Base-by-base conservation (phyloP, 92 coral and sea anemone species). In the Porites rus region DNA sequence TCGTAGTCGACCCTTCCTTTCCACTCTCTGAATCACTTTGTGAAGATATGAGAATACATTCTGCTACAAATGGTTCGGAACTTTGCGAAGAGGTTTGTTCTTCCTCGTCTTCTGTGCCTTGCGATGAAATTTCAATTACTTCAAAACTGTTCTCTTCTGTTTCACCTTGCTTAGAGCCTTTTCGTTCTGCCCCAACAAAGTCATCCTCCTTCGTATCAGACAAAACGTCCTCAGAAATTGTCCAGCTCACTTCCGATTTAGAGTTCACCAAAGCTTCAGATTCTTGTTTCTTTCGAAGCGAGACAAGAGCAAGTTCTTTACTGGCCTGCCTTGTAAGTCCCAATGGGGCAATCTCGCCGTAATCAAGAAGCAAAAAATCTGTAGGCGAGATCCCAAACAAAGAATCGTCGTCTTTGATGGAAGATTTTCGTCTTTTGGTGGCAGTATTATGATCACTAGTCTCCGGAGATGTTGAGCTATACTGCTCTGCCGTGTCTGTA, bases 281-380 rank as follows among this genome's bases (percentile, higher is more conserved):
- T 7, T 38, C 82, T 20, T 88, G 78, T 12, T 78, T 66, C 62
- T 68, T 70, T 54, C 82, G 88, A 14, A 66, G 78, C 54, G 76
- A 80, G 3, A 87, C 90, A 14, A 61, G 87, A 5, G 83, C 88
- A 1, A 94, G 91, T 75, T 94, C 98, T 83, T 91, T 94, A 58
- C 95, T 94, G 4, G 98, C 98, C 38, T 89, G 98, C 21, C 98
- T 86, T 18, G 98, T 94, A 63, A 92, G 66, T 74, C 98, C 98
- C 18, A 90, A 22, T 14, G 93, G 90, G 3, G 83, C 88, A 16
- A 86, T 67, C 17, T 83, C 46, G 5, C 46, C 85, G 7, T 72
- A 9, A 11, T 69, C 87, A 20, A 85, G 83, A 28, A 85, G 83
- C 38, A 76, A 76, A 25, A 51, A 56, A 8, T 76, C 69, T 12